A percentile compares a stretch with the other conserved stretches of the same genome.
Conservation (phyloP, 2,113 vertebrate species). For the Xenus cinereus region DNA sequence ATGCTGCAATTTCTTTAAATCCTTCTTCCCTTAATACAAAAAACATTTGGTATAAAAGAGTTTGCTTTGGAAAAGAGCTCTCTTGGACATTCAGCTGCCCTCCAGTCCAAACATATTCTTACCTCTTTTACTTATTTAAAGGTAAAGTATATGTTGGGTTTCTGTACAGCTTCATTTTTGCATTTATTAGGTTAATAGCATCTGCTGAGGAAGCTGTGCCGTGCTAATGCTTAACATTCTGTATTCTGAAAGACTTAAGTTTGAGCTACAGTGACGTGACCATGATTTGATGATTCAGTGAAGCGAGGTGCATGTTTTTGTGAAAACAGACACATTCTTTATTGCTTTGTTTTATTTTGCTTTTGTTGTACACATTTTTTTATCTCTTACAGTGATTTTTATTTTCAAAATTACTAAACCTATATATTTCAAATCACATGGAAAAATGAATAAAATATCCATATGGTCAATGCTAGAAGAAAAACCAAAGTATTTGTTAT, state of each 20-base stretch:
- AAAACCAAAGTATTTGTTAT: background rate
- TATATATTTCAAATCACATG: background rate
- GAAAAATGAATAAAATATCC: background rate
- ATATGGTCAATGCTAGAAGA: background rate
- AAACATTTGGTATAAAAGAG: background rate
- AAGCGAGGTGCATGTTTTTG: background rate
- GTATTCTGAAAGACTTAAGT: background rate
- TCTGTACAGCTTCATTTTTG: constrained; percentile 31
- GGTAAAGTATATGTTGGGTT: background rate
- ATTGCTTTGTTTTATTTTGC: background rate
- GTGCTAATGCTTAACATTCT: background rate
- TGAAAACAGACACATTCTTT: background rate
- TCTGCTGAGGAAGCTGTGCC: constrained; percentile 5
- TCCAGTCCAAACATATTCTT: background rate
- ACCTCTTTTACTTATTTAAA: background rate
- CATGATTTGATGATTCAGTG: background rate
- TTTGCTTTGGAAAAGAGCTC: background rate
- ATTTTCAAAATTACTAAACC: background rate
- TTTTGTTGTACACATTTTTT: background rate
- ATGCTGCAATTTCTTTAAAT: background rate
- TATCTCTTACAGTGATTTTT: background rate
- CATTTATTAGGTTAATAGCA: constrained; percentile 18
- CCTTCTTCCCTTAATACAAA: background rate
- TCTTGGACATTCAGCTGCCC: background rate
- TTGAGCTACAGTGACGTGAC: background rate